These are phyloP conservation scores for Serinus canaria DNA, from an alignment of 2,113 vertebrate species.

Conservation along the genomic window DNA sequence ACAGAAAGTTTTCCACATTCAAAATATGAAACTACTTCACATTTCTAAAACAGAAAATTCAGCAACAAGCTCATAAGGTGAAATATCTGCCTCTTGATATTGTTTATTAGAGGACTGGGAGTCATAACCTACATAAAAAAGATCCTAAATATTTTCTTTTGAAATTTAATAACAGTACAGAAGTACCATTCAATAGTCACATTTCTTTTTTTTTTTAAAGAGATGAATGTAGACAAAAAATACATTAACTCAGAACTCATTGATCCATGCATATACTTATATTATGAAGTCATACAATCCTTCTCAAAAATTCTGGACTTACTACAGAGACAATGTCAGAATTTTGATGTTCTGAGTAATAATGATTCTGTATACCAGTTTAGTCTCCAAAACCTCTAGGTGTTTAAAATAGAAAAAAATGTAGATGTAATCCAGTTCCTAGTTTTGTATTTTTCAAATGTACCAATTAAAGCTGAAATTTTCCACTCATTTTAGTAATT, in stretches of 20 bases:
- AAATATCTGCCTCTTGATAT: neutral
- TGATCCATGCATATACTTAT: rapidly evolving
- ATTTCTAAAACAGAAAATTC: neutral
- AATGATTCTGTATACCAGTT: neutral
- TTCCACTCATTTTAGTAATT: neutral
- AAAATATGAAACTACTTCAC: neutral
- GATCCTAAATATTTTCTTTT: neutral
- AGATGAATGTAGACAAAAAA: neutral
- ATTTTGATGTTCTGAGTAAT: neutral
- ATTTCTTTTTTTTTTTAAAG: neutral
- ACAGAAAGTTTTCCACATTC: neutral
- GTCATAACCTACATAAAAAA: neutral
- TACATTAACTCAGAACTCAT: neutral
- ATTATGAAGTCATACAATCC: neutral
- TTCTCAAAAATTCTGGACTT: neutral
- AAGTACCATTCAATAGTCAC: neutral
- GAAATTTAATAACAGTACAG: neutral
- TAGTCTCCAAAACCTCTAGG: neutral
- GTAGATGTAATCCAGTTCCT: neutral
- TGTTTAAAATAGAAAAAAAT: neutral
- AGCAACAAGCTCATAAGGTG: neutral
- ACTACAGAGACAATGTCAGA: neutral
- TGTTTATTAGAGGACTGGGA: neutral
- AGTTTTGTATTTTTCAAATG: neutral
- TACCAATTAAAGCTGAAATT: neutral